Evolutionary conservation across 2,113 vertebrate genomes (phyloP).

Genomic region (Centropristis striata): DNA sequence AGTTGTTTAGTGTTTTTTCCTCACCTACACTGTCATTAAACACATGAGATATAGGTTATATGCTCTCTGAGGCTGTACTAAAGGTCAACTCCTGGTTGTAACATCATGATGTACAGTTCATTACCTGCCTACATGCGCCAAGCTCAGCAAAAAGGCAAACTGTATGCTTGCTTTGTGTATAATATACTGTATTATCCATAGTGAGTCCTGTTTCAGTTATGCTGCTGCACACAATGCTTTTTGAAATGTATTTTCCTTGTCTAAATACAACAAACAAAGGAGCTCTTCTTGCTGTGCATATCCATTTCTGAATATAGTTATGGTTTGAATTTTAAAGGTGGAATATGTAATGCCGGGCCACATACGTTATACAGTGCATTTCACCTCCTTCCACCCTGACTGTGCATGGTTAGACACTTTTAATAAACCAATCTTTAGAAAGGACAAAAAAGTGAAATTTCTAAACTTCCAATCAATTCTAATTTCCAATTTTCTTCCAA

Average conservation of each 20-base stretch:
- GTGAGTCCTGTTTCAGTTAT: not conserved
- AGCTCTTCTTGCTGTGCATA: no score
- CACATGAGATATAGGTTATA: not conserved
- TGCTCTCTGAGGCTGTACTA: not conserved
- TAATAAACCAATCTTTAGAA: no score
- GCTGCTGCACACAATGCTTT: not conserved
- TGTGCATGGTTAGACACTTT: no score
- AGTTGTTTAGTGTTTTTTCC: not conserved
- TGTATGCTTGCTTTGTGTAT: not conserved
- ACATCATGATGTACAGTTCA: not conserved
- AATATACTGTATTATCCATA: not conserved
- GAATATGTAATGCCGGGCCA: no score
- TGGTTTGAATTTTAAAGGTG: no score
- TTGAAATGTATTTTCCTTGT: not conserved
- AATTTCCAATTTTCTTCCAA: no score
- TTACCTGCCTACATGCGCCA: not conserved
- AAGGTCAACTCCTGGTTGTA: not conserved
- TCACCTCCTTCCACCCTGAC: no score
- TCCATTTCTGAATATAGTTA: no score
- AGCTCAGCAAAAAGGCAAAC: not conserved
- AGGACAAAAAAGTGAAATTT: no score
- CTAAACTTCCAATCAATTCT: no score
- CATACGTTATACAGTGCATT: no score
- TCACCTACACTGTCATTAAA: not conserved
- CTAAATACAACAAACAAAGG: no score